phyloP scores from a whole-genome alignment of 2,888 invertebrate genomes.

The Kuschelorhynchus macadamiae region DNA sequence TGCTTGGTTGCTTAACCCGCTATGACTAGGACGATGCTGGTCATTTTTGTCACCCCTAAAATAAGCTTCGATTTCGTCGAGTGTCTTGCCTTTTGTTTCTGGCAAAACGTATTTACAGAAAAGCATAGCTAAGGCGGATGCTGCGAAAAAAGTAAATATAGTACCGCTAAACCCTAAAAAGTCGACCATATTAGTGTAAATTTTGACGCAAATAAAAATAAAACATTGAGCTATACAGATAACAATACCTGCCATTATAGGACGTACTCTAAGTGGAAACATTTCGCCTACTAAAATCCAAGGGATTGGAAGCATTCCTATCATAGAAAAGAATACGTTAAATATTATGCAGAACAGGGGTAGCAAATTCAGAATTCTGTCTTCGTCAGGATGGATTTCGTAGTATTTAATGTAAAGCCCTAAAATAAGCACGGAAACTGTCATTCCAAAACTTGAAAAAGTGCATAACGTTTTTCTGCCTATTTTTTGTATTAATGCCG shows the following conservation, averaged over 20 bases:
- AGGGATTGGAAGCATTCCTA: constrained; percentile 80
- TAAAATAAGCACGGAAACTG: constrained; percentile 72
- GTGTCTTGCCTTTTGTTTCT: constrained; percentile 79
- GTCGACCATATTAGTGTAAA: constrained; percentile 76
- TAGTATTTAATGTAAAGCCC: constrained; percentile 65
- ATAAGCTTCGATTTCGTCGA: constrained; percentile 77
- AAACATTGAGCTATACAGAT: constrained; percentile 79
- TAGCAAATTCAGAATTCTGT: constrained; percentile 63
- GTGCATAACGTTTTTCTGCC: constrained; percentile 76
- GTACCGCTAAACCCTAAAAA: constrained; percentile 75
- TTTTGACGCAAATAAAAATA: constrained; percentile 80
- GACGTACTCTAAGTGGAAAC: constrained; percentile 78
- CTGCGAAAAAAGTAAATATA: constrained; percentile 75
- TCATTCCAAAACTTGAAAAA: constrained; percentile 77
- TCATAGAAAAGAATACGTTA: constrained; percentile 82
- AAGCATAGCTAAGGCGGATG: constrained; percentile 74
- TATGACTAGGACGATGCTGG: constrained; percentile 63
- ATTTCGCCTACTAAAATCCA: constrained; percentile 84
- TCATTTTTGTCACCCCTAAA: constrained; percentile 69
- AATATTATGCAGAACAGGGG: constrained; percentile 75
- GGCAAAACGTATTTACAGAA: constrained; percentile 76
- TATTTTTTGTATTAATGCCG: constrained; percentile 76
- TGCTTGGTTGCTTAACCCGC: constrained; percentile 63
- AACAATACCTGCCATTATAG: constrained; percentile 79
- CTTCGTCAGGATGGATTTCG: constrained; percentile 59